Evolutionary conservation across 2,797 vertebrate genomes (phyloP).

Genomic region (Diglossa cyanea): DNA sequence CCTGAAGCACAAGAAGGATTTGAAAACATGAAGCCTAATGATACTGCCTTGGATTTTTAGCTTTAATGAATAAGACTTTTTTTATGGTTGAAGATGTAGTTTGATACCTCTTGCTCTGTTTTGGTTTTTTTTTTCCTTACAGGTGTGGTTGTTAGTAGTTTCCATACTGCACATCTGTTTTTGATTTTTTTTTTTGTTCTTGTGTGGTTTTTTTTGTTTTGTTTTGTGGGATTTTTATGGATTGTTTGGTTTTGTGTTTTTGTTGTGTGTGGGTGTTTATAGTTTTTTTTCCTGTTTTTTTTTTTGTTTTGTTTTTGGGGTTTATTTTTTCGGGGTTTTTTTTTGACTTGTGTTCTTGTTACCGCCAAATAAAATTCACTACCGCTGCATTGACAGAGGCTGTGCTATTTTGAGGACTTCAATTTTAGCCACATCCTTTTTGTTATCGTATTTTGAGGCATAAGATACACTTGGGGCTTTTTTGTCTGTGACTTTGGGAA

Average conservation of each 20-base stretch:
- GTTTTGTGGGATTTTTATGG: too few relatives aligned
- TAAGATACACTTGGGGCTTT: neutral
- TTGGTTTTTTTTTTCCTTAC: neutral
- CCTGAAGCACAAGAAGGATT: neutral
- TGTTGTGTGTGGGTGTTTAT: neutral
- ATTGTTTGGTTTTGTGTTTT: neutral
- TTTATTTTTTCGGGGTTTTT: too few relatives aligned
- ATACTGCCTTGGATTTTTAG: neutral
- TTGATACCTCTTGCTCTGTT: neutral
- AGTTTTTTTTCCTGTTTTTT: neutral
- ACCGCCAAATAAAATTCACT: neutral
- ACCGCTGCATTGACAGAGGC: neutral
- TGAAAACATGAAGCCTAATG: neutral
- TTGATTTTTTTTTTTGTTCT: too few relatives aligned
- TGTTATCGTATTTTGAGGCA: neutral
- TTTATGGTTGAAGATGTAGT: neutral
- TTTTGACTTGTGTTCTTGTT: neutral
- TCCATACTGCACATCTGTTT: fast-evolving
- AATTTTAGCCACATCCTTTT: neutral
- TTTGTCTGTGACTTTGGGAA: neutral
- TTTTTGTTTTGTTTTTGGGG: neutral
- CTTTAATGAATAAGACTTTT: neutral
- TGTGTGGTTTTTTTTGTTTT: neutral
- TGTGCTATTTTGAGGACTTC: neutral
- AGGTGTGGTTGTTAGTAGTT: fast-evolving